Evolutionary conservation across 2,888 invertebrate genomes (phyloP).

Genomic region (Epistrophe eligans): DNA sequence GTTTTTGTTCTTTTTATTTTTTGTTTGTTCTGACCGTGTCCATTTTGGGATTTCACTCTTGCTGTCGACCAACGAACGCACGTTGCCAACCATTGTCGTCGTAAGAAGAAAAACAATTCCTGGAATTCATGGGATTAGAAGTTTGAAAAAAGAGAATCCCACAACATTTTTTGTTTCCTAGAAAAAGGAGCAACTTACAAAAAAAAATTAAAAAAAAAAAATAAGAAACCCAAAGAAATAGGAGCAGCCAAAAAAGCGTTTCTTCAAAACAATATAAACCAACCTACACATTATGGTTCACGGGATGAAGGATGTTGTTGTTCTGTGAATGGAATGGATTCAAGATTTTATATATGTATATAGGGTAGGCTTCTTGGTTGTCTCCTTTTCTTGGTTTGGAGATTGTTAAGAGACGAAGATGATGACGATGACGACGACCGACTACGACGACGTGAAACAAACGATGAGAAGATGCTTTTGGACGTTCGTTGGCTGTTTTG

Average conservation of each 20-base stretch:
- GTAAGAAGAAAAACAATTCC: conserved; percentile 51
- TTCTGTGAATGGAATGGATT: conserved; percentile 44
- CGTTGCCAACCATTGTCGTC: background rate
- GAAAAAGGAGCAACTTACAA: conserved; percentile 55
- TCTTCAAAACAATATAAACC: conserved; percentile 37
- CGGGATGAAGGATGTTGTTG: conserved; percentile 52
- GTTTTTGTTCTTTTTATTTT: too few species aligned
- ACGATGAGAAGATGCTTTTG: conserved; percentile 19
- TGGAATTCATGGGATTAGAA: conserved; percentile 66
- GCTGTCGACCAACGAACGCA: conserved; percentile 13
- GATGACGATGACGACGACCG: background rate
- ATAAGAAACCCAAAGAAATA: conserved; percentile 5
- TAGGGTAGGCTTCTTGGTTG: conserved; percentile 35
- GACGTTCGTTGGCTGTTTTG: conserved; percentile 42
- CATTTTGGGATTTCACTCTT: conserved; percentile 42
- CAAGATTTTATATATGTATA: too few species aligned
- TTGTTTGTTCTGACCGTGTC: conserved; percentile 17
- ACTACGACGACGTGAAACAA: background rate
- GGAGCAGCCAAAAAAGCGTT: conserved; percentile 19
- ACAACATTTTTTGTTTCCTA: conserved; percentile 58
- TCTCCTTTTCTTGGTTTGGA: background rate
- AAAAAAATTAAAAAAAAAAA: conserved; percentile 10
- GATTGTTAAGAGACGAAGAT: background rate
- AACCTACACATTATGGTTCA: conserved; percentile 2
- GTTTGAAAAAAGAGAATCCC: conserved; percentile 54